Evolutionary conservation across 2,113 vertebrate genomes (phyloP).

Genomic region (Semnopithecus entellus): DNA sequence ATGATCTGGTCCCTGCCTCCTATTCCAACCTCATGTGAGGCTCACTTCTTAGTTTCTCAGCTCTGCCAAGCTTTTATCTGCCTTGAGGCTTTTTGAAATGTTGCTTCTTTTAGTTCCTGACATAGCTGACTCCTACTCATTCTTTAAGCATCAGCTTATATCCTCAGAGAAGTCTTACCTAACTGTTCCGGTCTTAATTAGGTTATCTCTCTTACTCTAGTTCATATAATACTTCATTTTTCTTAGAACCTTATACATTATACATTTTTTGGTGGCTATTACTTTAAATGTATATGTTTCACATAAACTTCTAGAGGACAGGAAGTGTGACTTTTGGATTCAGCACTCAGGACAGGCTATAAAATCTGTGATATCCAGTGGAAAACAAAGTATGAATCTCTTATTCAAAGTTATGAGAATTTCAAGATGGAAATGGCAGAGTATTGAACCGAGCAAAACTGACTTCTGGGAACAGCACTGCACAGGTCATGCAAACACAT

Average conservation of each 20-base stretch:
- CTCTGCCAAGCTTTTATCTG: not conserved
- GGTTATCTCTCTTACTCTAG: not conserved
- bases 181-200: not conserved
- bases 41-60: not conserved
- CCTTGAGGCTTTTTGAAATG: not conserved
- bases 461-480: not conserved
- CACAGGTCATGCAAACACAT: not conserved
- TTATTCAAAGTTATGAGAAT: not conserved
- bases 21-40: not conserved
- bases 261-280: not conserved
- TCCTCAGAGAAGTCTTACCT: not conserved
- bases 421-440: not conserved
- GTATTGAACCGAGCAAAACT: not conserved
- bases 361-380: not conserved
- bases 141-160: not conserved
- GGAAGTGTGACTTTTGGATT: not conserved
- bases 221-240: not conserved
- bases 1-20: not conserved
- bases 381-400: not conserved
- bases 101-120: not conserved
- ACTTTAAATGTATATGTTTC: not conserved
- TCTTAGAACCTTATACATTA: not conserved
- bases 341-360: not conserved
- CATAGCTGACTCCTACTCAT: not conserved
- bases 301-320: not conserved